A percentile compares a stretch with the other conserved stretches of the same genome.
These are phyloP conservation scores for Cheiracanthium punctorium DNA, from an alignment of 2,888 invertebrate genomes.

Conservation along the genomic window DNA sequence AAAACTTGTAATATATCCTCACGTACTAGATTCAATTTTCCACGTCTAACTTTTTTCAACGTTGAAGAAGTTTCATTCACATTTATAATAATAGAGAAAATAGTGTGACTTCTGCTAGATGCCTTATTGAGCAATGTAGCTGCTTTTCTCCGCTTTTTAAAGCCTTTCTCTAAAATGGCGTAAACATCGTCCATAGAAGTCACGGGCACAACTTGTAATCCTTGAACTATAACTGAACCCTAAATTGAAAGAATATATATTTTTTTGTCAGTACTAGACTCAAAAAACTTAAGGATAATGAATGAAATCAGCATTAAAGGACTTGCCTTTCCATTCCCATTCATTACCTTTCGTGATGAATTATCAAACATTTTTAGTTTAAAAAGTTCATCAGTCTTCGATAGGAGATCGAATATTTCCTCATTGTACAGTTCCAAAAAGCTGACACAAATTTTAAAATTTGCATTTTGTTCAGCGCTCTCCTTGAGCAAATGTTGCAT, in stretches of 20 bases:
- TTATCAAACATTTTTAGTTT: conserved; percentile 78
- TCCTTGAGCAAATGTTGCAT: conserved; percentile 93
- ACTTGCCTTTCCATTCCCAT: too few relatives aligned
- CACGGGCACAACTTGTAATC: conserved; percentile 92
- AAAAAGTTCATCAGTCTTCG: conserved; percentile 81
- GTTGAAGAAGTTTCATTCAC: conserved; percentile 91
- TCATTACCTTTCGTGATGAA: conserved; percentile 76
- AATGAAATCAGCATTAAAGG: too few relatives aligned
- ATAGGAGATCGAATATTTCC: conserved; percentile 93
- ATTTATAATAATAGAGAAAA: conserved; percentile 94
- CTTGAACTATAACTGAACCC: conserved; percentile 93
- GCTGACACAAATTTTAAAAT: conserved; percentile 92
- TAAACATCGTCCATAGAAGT: conserved; percentile 89
- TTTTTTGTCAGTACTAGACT: neutral
- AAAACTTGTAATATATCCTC: too few relatives aligned
- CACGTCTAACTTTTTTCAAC: conserved; percentile 94
- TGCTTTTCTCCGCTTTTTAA: conserved; percentile 90
- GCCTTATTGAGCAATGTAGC: conserved; percentile 94
- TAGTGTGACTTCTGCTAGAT: conserved; percentile 90
- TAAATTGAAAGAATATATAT: neutral
- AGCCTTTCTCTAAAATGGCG: conserved; percentile 89
- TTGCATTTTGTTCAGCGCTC: conserved; percentile 82
- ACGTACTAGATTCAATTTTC: conserved; percentile 90
- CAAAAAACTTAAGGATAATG: too few relatives aligned
- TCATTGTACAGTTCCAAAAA: conserved; percentile 97